Conservation (phyloP, 92 coral and sea anemone genomes). For the Diadumene lineata region DNA sequence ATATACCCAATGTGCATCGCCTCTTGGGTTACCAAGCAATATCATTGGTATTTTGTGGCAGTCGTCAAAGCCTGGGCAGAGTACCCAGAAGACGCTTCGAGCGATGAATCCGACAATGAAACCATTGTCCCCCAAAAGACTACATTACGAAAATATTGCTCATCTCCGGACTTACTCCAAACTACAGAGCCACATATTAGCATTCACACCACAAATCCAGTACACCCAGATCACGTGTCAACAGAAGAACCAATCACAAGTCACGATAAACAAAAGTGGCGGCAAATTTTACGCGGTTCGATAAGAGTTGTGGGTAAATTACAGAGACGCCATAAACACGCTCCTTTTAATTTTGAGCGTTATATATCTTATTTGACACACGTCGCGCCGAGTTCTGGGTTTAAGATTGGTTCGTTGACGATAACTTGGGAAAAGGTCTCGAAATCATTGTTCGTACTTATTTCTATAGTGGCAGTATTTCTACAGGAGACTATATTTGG, state of each 20-base stretch:
- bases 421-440: conserved; percentile 90
- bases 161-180: not conserved
- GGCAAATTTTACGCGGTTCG: conserved; percentile 46
- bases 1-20: conserved; percentile 77
- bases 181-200: conserved; percentile 3
- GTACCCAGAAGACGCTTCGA: conserved; percentile 53
- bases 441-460: conserved; percentile 66
- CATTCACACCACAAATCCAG: conserved; percentile 47
- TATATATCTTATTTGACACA: conserved; percentile 73
- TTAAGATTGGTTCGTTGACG: conserved; percentile 63
- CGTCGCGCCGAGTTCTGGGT: conserved; percentile 69
- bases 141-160: not conserved
- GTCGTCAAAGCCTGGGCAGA: conserved; percentile 93
- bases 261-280: conserved; percentile 18
- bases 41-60: conserved; percentile 71
- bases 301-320: conserved; percentile 59
- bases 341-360: conserved; percentile 71
- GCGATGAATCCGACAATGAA: conserved; percentile 66
- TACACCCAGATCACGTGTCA: conserved; percentile 38
- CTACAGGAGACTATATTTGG: conserved; percentile 92
- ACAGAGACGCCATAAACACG: conserved; percentile 42
- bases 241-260: conserved; percentile 17
- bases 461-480: conserved; percentile 78
- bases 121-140: conserved; percentile 6
- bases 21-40: conserved; percentile 88